Base-by-base conservation (phyloP, 2,797 vertebrate species). In the Anabacerthia variegaticeps region DNA sequence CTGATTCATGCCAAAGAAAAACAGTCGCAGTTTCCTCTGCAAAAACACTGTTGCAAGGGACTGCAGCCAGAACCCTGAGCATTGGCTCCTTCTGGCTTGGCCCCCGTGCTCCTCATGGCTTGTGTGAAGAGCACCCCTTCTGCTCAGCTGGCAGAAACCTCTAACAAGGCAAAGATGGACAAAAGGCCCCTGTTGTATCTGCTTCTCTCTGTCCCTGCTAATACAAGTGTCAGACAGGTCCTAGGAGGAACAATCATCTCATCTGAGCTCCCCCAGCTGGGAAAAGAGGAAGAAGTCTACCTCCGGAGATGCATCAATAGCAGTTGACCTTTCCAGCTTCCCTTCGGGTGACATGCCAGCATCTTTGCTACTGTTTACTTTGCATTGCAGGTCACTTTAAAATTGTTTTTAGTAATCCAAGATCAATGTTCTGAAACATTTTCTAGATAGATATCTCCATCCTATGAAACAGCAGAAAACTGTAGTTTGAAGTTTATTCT, bases 81-180 rank as follows among this genome's bases (percentile, higher is more conserved):
- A 0, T 6, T 61, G 56, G 14, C 43, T 67, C 48, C 6, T 8
- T 55, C 46, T 90, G 44, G 13, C 20, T 72, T 63, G 58, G 20
- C 12, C 12, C 12, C 36, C 1, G 1, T 69, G 86, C 1, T 0
- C 30, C 17, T 39, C 12, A 37, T 0, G 6, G 24, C 14, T 62
- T 69, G 52, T 44, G 44, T 10, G 10, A 88, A 80, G 39, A 66
- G 5, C 59, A 37, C 2, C 12, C 28, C 48, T 66, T 76, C 56
- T 76, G 63, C 26, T 62, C 51, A 79, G 30, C 46, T 78, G 54
- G 69, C 66, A 81, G 66, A 34, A 77, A 2, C 19, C 52, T 63
- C 56, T 44, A 51, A 43, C 62, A 81, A 51, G 8, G 14, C 15
- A 46, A 36, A 68, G 71, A 15, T 15, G 15, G 32, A 22, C 51